Evolutionary conservation across 2,113 vertebrate species (phyloP).

Genomic region (Cyanocitta stelleri): DNA sequence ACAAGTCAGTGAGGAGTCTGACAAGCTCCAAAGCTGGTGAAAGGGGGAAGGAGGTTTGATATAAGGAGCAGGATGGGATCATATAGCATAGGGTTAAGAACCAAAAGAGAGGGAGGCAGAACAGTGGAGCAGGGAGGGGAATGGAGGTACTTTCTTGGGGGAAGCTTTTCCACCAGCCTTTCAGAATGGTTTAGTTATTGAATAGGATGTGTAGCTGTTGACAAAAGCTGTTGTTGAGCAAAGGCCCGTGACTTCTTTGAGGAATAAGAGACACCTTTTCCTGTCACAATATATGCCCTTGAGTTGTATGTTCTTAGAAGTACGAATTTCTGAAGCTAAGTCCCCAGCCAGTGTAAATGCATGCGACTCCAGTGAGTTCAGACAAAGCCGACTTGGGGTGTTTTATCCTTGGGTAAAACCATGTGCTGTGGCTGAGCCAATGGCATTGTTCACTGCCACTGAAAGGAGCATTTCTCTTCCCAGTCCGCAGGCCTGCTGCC

Average conservation of each 20-base stretch:
- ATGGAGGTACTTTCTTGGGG: not conserved
- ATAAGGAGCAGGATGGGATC: not conserved
- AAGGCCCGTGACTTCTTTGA: not conserved
- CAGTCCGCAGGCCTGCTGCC: accelerated
- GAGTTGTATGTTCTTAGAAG: not conserved
- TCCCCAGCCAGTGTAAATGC: not conserved
- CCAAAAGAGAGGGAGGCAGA: not conserved
- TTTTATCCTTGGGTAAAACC: not conserved
- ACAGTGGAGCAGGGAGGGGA: not conserved
- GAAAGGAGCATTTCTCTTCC: not conserved
- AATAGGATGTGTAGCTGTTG: not conserved
- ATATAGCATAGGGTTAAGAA: not conserved
- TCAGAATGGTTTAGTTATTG: not conserved
- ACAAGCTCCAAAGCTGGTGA: not conserved
- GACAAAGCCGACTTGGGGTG: not conserved
- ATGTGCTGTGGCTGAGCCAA: not conserved
- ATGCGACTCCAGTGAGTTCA: not conserved
- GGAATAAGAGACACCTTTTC: not conserved
- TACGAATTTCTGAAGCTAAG: not conserved
- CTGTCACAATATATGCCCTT: not conserved
- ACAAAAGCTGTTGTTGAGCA: not conserved
- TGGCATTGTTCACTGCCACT: not conserved
- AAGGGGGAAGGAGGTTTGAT: not conserved
- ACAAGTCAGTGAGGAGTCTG: not conserved
- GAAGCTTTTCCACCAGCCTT: not conserved